phyloP scores from a whole-genome alignment of 1,140 invertebrate species.

The Trichonephila clavipes region DNA sequence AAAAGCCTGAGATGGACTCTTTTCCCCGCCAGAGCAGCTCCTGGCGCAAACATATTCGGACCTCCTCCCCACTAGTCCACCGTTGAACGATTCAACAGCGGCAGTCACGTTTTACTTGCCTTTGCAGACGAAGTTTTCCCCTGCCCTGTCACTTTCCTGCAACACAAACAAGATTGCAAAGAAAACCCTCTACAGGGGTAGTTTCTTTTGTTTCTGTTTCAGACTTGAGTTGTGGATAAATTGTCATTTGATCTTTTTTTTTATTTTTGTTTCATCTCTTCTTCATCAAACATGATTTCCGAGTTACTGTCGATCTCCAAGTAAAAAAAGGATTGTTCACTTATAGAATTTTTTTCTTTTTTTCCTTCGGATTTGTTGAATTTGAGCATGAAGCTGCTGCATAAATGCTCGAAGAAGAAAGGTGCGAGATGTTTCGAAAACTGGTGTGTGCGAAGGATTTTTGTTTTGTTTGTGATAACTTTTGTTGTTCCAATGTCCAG shows the following conservation, averaged over 20 bases:
- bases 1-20: constrained; percentile 35
- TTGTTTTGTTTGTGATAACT: constrained; percentile 1
- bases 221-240: constrained; percentile 17
- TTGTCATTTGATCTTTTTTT: not conserved
- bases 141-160: constrained; percentile 5
- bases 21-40: constrained; percentile 43
- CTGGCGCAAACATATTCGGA: constrained; percentile 51
- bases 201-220: not conserved
- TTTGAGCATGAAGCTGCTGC: not conserved
- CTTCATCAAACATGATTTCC: not conserved
- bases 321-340: not conserved
- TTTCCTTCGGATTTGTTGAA: not conserved
- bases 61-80: not conserved
- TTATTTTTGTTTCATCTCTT: not conserved
- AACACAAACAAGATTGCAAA: not conserved
- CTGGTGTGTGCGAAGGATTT: constrained; percentile 23
- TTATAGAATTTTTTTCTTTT: not conserved
- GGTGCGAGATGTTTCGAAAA: constrained; percentile 5
- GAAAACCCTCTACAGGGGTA: not conserved
- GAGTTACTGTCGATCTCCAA: not conserved
- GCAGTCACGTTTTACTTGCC: constrained; percentile 33
- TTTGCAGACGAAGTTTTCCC: not conserved
- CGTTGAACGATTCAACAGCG: not conserved
- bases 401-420: constrained; percentile 3
- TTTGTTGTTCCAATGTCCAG: not conserved